Evolutionary conservation across 2,888 invertebrate species (phyloP), one percentile per base, ranked within the genome.

Genomic region (Phasia obesa): DNA sequence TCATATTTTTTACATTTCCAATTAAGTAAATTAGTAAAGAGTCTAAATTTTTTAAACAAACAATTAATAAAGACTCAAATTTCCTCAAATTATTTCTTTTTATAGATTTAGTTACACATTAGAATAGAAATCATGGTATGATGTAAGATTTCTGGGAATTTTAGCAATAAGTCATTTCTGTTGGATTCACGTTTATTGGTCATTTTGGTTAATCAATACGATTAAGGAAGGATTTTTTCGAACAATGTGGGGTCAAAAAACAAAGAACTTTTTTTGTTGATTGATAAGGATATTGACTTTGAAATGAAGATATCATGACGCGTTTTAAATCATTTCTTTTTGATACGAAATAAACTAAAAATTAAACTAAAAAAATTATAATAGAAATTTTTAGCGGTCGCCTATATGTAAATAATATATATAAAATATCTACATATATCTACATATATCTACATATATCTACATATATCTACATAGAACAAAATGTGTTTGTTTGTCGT

Each of bases 1-100:
- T 17, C 13, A n/a, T n/a, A n/a, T 31, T 69, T 13, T 70, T 38
- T 55, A 53, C 42, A 21, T 23, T 73, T 60, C 13, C 47, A 60
- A 74, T 53, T 65, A 55, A 67, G 60, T 47, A 47, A 79, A 79
- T 79, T 74, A 71, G 75, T 79, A 4, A 57, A 59, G 35, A 70
- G 51, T 70, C 38, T 7, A 59, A 31, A 60, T 25, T n/a, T 70
- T 21, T 44, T 25, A 27, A 74, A 65, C 51, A 74, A 69, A 59
- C 51, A 70, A 53, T 70, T 47, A 65, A 81, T 78, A 69, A 47
- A 65, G 5, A n/a, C 15, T n/a, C 1, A 2, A n/a, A 57, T 65
- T 64, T 62, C 4, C 47, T 64, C 31, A 74, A 59, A 71, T 62
- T 62, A 47, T 57, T 27, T 35, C 3, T 23, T 80, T 69, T 1